Evolutionary conservation across 2,797 vertebrate species (phyloP), one percentile per base, ranked within the genome.

Genomic region (Melanotaenia trifasciata): DNA sequence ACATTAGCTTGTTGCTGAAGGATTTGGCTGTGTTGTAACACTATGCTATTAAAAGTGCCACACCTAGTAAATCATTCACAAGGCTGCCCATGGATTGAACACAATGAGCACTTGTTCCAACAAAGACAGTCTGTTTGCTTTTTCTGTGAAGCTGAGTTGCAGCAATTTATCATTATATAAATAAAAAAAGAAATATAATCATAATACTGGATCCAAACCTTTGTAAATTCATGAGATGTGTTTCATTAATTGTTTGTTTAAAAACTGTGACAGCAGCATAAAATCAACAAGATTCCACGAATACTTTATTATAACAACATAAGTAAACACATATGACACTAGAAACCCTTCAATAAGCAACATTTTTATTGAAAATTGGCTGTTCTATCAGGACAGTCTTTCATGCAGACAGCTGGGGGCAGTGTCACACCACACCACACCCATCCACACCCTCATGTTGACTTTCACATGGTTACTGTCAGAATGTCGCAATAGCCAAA

Each of bases 41-140:
- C 0, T 35, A 24, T 26, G 28, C 13, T 3, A 22, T 24, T 67
- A 24, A 71, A 43, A 24, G 24, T 35, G 74, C 85, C 88, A 75
- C 90, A 78, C 88, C 87, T 72, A 33, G 80, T 89, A 61, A 89
- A 89, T 89, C 68, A 87, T 92, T 88, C 60, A 88, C 80, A 60
- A 58, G 6, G 2, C 22, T 12, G 51, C 51, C 64, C 47, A 72
- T 5, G 62, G 3, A 26, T 22, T 1, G 2, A 45, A 12, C 20
- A 67, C 70, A 80, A 57, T 32, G 50, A 53, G 11, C 38, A 6
- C 68, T 22, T 28, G 5, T 59, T 45, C 60, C 7, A 40, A 20
- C 40, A 20, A 10, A 24, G 6, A 33, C 10, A 38, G 12, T 36
- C 58, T 26, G 11, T 38, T 50, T 28, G 1, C 9, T 43, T 4